Evolutionary conservation across 2,888 invertebrate species (phyloP), one percentile per base, ranked within the genome.

Genomic region (Pristionchus mayeri): DNA sequence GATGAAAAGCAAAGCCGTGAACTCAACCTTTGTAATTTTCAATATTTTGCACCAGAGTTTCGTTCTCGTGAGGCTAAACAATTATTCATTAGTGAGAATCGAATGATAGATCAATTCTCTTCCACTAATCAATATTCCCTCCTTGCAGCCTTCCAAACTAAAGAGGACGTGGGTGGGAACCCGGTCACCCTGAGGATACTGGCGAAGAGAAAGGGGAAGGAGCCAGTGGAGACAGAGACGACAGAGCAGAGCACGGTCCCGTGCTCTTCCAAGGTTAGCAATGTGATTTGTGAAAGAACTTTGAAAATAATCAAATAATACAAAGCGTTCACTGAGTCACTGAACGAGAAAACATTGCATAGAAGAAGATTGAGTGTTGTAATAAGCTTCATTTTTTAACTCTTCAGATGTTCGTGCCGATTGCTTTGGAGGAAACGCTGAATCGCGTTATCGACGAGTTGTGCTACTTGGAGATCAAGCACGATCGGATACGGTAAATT

Each of bases 91-190:
- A 34, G 27, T 11, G 71, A 13, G 11, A 7, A 30, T 71, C 37
- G n/a, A 71, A 57, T 24, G 57, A 57, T 24, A 21, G n/a, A n/a
- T n/a, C n/a, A 52, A 18, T 52, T 18, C 11, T 52, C 52, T n/a
- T n/a, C n/a, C n/a, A 63, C 3, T 13, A 7, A 3, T 11, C 18
- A 63, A 63, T 9, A 13, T 11, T 3, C 3, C 24, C 3, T 57
- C 34, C 9, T 78, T 52, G 7, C 54, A 80, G 80, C 80, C 21
- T 80, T 80, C 44, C 80, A 80, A 80, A 80, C 80, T 2, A 57
- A 37, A n/a, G 80, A 54, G 13, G 80, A 80, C 24, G 24, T 57
- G 3, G 27, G 30, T 4, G 37, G 7, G 0, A 80, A 80, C 9
- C 80, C 80, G 16, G 80, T 80, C 3, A 80, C 40, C 6, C 34